Base-by-base conservation (phyloP, 2,888 invertebrate species). In the Lasioglossum oenotherae region DNA sequence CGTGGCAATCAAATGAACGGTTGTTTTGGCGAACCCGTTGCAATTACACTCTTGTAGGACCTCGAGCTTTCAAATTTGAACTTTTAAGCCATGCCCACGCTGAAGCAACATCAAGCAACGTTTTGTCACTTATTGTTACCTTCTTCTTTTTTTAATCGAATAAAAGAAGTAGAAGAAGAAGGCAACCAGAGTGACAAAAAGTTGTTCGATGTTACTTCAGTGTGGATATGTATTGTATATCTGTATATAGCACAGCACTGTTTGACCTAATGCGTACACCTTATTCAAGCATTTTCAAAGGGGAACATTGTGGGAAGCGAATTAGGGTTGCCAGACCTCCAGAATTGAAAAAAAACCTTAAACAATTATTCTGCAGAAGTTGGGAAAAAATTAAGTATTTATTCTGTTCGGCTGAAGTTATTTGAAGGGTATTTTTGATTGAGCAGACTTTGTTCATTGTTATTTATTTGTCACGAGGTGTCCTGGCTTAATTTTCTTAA, bases 1-100 rank as follows among this genome's bases (percentile, higher is more conserved):
- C 91, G 94, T 93, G 89, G 89, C 74, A 71, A 35, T 64, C 74
- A 88, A 85, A 86, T 80, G 64, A 80, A n/a, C 57, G 57, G 57
- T n/a, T 12, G 57, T 57, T 57, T 44, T 57, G n/a, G 12, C n/a
- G 80, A 72, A 82, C 81, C 57, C 74, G 31, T 16, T n/a, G n/a
- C n/a, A 16, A 31, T 72, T n/a, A 60, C 46, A 49, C 38, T 53
- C 75, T 80, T n/a, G 35, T 74, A 53, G 35, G 49, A 49, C 69
- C 41, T 14, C 38, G 49, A 12, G 71, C 77, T 85, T 82, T 57
- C 35, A 38, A 10, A 35, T 23, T 19, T 64, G 4, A 19, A 38
- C 35, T 12, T 8, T 67, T 67, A 5, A 31, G 57, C n/a, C n/a
- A 1, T n/a, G 57, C 10, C 57, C 57, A 57, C 12, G n/a, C n/a